These are phyloP conservation scores for Melanotaenia pygmaea DNA, from an alignment of 2,797 vertebrate species.

Conservation along the genomic window DNA sequence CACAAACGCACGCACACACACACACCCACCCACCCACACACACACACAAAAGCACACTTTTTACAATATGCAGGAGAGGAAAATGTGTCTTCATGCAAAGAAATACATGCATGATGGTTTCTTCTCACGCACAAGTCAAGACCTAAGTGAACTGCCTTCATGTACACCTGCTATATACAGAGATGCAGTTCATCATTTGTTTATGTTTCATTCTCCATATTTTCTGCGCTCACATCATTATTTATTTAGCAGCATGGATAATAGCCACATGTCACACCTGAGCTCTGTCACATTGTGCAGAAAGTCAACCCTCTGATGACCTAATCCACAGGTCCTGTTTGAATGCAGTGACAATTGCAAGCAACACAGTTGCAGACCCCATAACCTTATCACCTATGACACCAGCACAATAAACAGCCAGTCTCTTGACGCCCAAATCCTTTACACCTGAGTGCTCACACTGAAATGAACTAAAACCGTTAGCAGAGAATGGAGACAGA, in stretches of 20 bases:
- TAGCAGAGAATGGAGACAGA: conserved; percentile 31
- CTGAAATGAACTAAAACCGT: conserved; percentile 41
- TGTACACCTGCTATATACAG: not conserved
- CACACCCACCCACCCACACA: conserved; percentile 25
- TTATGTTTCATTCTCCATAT: conserved; percentile 30
- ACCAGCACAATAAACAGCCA: conserved; percentile 61
- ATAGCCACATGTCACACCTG: conserved; percentile 64
- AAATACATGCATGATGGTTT: conserved; percentile 3
- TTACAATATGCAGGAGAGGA: conserved; percentile 31
- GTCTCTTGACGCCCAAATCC: conserved; percentile 44
- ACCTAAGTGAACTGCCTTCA: not conserved
- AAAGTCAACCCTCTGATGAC: conserved; percentile 60
- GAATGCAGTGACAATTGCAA: conserved; percentile 60
- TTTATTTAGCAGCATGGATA: conserved; percentile 67
- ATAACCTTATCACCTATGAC: conserved; percentile 59
- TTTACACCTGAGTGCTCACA: conserved; percentile 67
- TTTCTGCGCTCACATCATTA: conserved; percentile 48
- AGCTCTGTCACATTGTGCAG: conserved; percentile 57
- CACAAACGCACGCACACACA: not conserved
- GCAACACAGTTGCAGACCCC: conserved; percentile 60
- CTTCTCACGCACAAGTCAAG: not conserved
- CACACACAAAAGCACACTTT: conserved; percentile 16
- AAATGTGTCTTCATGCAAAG: conserved; percentile 11
- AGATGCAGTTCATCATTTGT: conserved; percentile 16
- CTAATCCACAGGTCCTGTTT: conserved; percentile 70